These are phyloP conservation scores for Pocota personata DNA, from an alignment of 2,888 invertebrate species.

Conservation along the genomic window DNA sequence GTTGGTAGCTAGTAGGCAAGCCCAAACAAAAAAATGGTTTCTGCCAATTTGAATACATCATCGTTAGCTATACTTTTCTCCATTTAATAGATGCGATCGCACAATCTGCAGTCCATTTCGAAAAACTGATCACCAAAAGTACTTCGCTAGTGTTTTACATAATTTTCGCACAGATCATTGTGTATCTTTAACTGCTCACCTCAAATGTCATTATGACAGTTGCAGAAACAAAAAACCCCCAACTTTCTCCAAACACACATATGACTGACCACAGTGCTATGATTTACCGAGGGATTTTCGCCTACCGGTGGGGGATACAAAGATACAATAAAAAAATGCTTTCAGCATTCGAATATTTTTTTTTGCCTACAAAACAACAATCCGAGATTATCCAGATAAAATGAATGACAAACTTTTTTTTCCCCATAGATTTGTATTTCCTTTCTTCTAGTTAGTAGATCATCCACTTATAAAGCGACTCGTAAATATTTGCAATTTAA, in stretches of 20 bases:
- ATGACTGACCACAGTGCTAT: not conserved
- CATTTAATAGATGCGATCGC: not conserved
- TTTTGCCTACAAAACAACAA: not conserved
- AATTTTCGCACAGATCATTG: not conserved
- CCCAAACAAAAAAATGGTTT: not conserved
- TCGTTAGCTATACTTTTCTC: not conserved
- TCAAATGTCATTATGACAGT: slow-evolving; percentile 15
- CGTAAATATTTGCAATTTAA: not conserved
- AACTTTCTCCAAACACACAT: slow-evolving; percentile 14
- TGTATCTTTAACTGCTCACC: not conserved
- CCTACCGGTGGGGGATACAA: not conserved
- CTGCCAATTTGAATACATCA: not conserved
- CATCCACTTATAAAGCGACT: not conserved
- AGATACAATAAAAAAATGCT: not conserved
- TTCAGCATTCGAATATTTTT: not conserved
- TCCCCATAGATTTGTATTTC: not conserved
- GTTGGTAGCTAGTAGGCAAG: not conserved
- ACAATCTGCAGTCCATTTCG: not conserved
- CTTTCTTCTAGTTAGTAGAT: not conserved
- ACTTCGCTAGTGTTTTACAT: slow-evolving; percentile 3
- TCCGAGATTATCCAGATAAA: not conserved
- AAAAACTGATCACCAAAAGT: not conserved
- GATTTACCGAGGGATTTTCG: not conserved
- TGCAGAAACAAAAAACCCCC: not conserved
- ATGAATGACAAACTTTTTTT: not conserved